Percentiles rank a stretch among this genome's conserved stretches.
These are phyloP conservation scores for Hemibagrus wyckioides DNA, from an alignment of 2,113 vertebrate species.

Conservation along the genomic window DNA sequence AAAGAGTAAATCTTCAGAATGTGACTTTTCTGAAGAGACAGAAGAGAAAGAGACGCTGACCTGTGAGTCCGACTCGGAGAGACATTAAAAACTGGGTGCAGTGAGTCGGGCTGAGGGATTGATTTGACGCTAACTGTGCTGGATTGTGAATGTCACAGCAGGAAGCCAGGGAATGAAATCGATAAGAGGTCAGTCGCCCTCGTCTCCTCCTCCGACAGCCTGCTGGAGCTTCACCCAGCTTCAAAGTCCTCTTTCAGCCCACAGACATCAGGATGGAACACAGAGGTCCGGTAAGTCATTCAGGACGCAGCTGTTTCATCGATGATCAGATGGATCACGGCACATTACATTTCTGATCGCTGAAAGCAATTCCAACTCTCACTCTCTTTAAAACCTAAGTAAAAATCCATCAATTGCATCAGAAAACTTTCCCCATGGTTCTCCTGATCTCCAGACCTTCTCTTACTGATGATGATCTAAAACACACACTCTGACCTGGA, in stretches of 20 bases:
- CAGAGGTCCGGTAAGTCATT: conserved; percentile 66
- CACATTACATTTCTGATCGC: conserved; percentile 60
- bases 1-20: background rate
- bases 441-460: background rate
- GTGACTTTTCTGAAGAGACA: conserved; percentile 34
- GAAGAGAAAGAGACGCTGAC: conserved; percentile 25
- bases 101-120: conserved; percentile 71
- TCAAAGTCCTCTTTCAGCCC: conserved; percentile 69
- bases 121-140: conserved; percentile 70
- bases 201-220: conserved; percentile 52
- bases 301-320: conserved; percentile 60
- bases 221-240: conserved; percentile 61
- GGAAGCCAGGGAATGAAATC: conserved; percentile 73
- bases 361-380: conserved; percentile 56
- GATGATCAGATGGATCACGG: conserved; percentile 71
- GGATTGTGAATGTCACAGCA: conserved; percentile 78
- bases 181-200: conserved; percentile 75
- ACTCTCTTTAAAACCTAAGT: conserved; percentile 37
- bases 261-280: conserved; percentile 66
- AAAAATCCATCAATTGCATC: background rate
- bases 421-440: background rate
- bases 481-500: background rate
- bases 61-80: conserved; percentile 60
- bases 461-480: background rate
- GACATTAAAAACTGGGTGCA: conserved; percentile 72